Percentiles rank a stretch among this genome's conserved stretches.
Conservation (phyloP, 2,797 vertebrate species). For the Eptatretus atami region DNA sequence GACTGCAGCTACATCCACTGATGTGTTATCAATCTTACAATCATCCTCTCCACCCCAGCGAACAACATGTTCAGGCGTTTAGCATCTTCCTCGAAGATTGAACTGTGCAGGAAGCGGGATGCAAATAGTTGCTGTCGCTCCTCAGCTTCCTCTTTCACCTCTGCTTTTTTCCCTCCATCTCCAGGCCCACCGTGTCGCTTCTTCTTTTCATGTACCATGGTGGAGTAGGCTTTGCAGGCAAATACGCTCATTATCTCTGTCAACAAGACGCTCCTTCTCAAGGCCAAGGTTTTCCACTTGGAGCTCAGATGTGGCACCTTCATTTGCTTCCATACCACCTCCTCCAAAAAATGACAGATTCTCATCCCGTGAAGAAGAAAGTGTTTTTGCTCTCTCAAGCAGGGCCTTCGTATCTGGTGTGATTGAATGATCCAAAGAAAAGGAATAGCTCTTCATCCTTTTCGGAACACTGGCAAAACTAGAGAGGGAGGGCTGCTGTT, state of each 20-base stretch:
- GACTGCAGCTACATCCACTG: background rate
- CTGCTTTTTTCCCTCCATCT: constrained; percentile 52
- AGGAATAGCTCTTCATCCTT: constrained; percentile 92
- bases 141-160: constrained; percentile 59
- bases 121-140: constrained; percentile 79
- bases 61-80: constrained; percentile 55
- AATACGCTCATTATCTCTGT: constrained; percentile 74
- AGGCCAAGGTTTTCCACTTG: no score
- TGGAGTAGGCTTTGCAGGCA: constrained; percentile 74
- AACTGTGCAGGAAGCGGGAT: constrained; percentile 84
- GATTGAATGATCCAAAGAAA: constrained; percentile 88
- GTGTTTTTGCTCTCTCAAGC: constrained; percentile 83
- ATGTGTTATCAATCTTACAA: constrained; percentile 15
- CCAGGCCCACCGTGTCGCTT: constrained; percentile 31
- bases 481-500: constrained; percentile 15
- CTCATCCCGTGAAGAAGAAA: constrained; percentile 81
- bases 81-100: constrained; percentile 94
- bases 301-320: no score
- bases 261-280: no score
- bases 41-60: constrained; percentile 50
- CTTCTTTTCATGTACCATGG: constrained; percentile 99
- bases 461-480: constrained; percentile 54
- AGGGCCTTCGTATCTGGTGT: constrained; percentile 94
- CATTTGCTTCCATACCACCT: no score
- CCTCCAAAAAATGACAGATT: constrained; percentile 68